Evolutionary conservation across 2,113 vertebrate genomes (phyloP).

Genomic region (Rhinichthys klamathensis): DNA sequence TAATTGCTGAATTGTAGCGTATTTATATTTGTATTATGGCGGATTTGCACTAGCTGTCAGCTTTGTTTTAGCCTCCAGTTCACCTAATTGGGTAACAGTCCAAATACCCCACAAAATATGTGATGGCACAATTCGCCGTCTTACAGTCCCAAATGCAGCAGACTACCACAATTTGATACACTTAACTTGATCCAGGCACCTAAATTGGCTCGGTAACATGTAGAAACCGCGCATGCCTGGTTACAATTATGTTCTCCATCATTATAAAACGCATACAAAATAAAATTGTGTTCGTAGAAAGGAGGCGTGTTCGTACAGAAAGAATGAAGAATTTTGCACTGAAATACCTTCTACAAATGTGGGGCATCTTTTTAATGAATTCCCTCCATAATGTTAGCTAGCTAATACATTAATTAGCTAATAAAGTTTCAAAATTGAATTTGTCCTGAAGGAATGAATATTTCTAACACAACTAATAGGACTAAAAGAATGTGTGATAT

Average conservation of each 20-base stretch:
- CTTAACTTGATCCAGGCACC: not conserved
- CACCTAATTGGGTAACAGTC: not conserved
- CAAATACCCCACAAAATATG: not conserved
- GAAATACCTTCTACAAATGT: not conserved
- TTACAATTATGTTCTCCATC: not conserved
- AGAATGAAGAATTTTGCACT: not conserved
- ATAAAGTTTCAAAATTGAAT: not conserved
- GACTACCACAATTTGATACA: too few species aligned
- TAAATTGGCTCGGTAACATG: not conserved
- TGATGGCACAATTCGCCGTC: not conserved
- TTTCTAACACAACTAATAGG: constrained; percentile 7
- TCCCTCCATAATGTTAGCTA: not conserved
- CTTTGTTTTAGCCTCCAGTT: not conserved
- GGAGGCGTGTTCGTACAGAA: not conserved
- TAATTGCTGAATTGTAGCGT: not conserved
- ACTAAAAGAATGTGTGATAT: constrained; percentile 22
- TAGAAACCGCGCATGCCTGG: not conserved
- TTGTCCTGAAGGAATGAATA: not conserved
- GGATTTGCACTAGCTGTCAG: not conserved
- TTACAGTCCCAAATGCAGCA: not conserved
- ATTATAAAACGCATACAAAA: not conserved
- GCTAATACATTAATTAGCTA: constrained; percentile 19
- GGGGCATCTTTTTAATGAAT: not conserved
- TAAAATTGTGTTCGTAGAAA: not conserved
- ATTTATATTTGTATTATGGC: not conserved